These are phyloP conservation scores for Anabacerthia variegaticeps DNA, from an alignment of 2,797 vertebrate genomes.

Conservation along the genomic window DNA sequence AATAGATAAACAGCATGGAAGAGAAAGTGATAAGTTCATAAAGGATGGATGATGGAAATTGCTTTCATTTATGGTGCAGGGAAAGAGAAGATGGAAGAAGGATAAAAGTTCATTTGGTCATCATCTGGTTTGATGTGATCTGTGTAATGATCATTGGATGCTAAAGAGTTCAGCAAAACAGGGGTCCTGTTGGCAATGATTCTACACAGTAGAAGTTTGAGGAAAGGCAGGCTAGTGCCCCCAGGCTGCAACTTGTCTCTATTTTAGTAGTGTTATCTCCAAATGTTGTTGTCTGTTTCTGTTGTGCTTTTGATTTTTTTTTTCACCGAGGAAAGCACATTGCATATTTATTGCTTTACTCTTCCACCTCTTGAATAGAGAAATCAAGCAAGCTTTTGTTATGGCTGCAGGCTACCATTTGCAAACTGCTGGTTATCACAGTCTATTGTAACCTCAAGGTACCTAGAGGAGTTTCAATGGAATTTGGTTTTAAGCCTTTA, in stretches of 20 bases:
- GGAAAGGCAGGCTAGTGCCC: neutral
- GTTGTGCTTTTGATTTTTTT: neutral
- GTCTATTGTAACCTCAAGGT: constrained; percentile 21
- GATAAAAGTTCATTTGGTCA: neutral
- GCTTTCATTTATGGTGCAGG: neutral
- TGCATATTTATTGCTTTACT: constrained; percentile 47
- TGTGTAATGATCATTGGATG: neutral
- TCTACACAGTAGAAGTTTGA: neutral
- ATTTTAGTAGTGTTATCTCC: neutral
- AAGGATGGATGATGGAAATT: neutral
- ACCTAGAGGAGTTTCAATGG: neutral
- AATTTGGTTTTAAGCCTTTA: constrained; percentile 14
- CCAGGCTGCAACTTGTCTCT: constrained; percentile 8
- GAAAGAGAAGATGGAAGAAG: neutral
- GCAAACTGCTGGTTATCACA: constrained; percentile 32
- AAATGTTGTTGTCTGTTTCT: constrained; percentile 10
- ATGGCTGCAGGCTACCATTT: constrained; percentile 67
- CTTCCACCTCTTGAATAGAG: neutral
- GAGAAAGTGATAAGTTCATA: neutral
- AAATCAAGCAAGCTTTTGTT: constrained; percentile 63
- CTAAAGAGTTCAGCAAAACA: neutral
- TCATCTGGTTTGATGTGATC: neutral
- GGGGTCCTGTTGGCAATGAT: neutral
- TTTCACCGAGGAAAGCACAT: neutral
- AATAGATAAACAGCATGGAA: neutral